A percentile compares a stretch with the other conserved stretches of the same genome.
Evolutionary conservation across 1,140 invertebrate genomes (phyloP).

Genomic region (Chlorops oryzae): DNA sequence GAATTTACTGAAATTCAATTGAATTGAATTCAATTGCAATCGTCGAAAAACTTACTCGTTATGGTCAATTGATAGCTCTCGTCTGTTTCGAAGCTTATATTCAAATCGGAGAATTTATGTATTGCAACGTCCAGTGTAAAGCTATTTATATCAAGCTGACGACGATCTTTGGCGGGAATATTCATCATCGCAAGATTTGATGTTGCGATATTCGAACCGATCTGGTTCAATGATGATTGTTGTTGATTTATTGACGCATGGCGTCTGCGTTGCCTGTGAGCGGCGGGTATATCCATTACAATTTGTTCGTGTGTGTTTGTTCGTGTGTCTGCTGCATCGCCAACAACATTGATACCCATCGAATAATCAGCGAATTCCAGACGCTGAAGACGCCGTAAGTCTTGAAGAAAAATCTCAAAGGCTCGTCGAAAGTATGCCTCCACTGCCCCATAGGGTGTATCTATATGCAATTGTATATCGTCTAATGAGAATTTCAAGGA

Average conservation of each 20-base stretch:
- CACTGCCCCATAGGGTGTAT: slow-evolving; percentile 34
- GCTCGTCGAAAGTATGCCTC: slow-evolving; percentile 30
- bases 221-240: slow-evolving; percentile 10
- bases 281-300: neutral
- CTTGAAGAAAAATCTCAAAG: slow-evolving; percentile 38
- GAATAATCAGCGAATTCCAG: slow-evolving; percentile 19
- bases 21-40: neutral
- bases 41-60: slow-evolving; percentile 38
- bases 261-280: neutral
- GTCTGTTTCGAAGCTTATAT: slow-evolving; percentile 61
- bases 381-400: slow-evolving; percentile 36
- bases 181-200: neutral
- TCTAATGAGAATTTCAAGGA: slow-evolving; percentile 37
- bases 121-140: slow-evolving; percentile 53
- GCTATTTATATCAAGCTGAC: slow-evolving; percentile 42
- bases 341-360: neutral
- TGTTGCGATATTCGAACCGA: neutral
- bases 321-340: neutral
- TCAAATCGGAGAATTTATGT: slow-evolving; percentile 50
- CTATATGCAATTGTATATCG: slow-evolving; percentile 31
- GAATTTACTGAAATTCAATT: slow-evolving; percentile 7
- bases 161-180: neutral
- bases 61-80: slow-evolving; percentile 67
- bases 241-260: neutral
- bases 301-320: neutral